Base-by-base conservation (phyloP, 2,113 vertebrate species). In the Alethe diademata region DNA sequence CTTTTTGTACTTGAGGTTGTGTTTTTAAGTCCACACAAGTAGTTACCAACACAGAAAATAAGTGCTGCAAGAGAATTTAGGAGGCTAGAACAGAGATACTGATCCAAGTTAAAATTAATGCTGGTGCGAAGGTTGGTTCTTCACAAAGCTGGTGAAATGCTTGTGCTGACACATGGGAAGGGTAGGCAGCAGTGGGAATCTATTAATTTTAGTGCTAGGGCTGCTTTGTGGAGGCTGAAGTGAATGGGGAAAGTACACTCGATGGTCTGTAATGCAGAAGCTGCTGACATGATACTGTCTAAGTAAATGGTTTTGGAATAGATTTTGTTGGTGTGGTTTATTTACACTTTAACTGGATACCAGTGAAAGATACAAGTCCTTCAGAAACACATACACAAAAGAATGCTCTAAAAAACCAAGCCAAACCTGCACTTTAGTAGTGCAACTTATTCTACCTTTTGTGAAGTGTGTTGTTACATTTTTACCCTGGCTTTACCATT, bases 131-230 rank as follows among this genome's bases (percentile, higher is more conserved):
- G 33, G 11, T 35, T 93, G 56, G 13, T 62, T 87, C 43, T 72
- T 47, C 28, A 4, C 19, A 15, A 36, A 47, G 24, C n/a, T 2
- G 1, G 14, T 40, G 47, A 62, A 53, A 3, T 62, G 51, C 14
- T 66, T 14, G 6, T 19, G 3, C 35, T 33, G 48, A 6, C 10
- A 3, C 11, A 1, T 0, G 7, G 35, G 24, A 47, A 60, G 40
- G 10, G 13, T 6, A 42, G 35, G 23, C 56, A 64, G 2, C 61
- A 29, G 15, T 15, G 43, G 23, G 36, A 4, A 4, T 54, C 20
- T 47, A 4, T 73, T 69, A 2, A 9, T 64, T 78, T 62, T 36
- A 42, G 40, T 42, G 5, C 35, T 31, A 25, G 31, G 3, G 4
- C 53, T 79, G 19, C 33, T 33, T 60, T 53, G 1, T 8, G n/a